Conservation (phyloP, 2,113 vertebrate species). For the Periophthalmus modestus region DNA sequence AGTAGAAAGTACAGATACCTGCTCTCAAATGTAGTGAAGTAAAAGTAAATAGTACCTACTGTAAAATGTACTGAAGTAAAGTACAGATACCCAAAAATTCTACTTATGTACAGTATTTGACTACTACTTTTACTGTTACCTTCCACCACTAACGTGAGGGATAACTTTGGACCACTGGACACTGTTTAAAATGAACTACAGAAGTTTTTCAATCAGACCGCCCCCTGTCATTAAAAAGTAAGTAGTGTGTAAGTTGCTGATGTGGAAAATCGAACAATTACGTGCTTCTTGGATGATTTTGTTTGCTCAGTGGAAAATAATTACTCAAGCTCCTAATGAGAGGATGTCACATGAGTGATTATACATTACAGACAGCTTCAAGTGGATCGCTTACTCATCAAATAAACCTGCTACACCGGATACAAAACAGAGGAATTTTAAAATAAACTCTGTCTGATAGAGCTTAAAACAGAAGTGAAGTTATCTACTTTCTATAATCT, state of each 20-base stretch:
- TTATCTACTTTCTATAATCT: constrained; percentile 25
- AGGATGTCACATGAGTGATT: constrained; percentile 68
- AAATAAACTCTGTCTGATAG: constrained; percentile 3
- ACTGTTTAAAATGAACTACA: no score
- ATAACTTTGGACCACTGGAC: no score
- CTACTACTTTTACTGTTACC: no score
- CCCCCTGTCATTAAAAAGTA: not conserved
- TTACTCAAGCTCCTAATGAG: constrained; percentile 66
- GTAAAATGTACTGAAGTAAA: no score
- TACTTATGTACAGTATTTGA: no score
- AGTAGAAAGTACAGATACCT: no score
- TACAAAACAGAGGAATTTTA: constrained; percentile 37
- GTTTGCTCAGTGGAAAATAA: constrained; percentile 69
- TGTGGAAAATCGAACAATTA: constrained; percentile 50
- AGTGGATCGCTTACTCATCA: constrained; percentile 48
- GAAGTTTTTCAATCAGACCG: no score
- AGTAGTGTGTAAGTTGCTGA: constrained; percentile 29
- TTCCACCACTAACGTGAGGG: no score
- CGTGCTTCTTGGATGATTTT: constrained; percentile 41
- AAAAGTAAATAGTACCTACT: no score
- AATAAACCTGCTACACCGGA: constrained; percentile 26
- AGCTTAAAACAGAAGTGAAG: not conserved
- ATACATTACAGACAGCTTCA: constrained; percentile 52
- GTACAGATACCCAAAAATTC: no score
- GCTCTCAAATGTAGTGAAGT: no score